Conservation (phyloP, 1,140 invertebrate genomes). For the Neotoxoptera formosana region DNA sequence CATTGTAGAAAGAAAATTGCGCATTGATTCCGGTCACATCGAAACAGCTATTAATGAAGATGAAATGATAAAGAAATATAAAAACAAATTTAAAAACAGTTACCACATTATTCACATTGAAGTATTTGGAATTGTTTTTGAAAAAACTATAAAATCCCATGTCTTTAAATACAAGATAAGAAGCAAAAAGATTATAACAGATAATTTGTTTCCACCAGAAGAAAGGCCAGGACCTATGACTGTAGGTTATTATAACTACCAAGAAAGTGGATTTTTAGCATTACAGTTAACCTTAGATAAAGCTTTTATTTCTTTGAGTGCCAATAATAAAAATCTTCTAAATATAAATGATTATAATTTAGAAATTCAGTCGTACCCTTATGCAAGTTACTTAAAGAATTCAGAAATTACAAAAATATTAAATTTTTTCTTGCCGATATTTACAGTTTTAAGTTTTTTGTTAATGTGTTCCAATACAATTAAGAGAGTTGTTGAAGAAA, state of each 20-base stretch:
- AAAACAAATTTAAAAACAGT: too few relatives aligned
- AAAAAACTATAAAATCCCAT: background rate
- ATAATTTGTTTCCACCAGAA: conserved; percentile 55
- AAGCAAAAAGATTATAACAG: conserved; percentile 48
- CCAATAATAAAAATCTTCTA: background rate
- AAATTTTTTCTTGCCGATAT: conserved; percentile 38
- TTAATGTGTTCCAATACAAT: conserved; percentile 52
- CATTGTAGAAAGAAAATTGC: background rate
- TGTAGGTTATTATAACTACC: conserved; percentile 45
- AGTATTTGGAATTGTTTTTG: conserved; percentile 56
- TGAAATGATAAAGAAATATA: conserved; percentile 10
- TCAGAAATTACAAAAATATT: background rate
- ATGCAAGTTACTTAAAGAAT: conserved; percentile 37
- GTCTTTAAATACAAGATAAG: conserved; percentile 57
- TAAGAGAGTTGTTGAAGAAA: conserved; percentile 62
- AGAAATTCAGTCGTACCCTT: conserved; percentile 43
- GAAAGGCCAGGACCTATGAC: conserved; percentile 55
- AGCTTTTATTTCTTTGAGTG: conserved; percentile 48
- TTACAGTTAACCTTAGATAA: conserved; percentile 59
- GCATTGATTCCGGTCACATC: background rate
- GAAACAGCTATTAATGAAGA: background rate
- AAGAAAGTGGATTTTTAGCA: conserved; percentile 57
- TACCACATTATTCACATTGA: too few relatives aligned
- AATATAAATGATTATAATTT: conserved; percentile 40
- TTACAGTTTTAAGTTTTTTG: conserved; percentile 58